Conservation (phyloP, 1,140 invertebrate genomes). For the Drosophila subobscura region DNA sequence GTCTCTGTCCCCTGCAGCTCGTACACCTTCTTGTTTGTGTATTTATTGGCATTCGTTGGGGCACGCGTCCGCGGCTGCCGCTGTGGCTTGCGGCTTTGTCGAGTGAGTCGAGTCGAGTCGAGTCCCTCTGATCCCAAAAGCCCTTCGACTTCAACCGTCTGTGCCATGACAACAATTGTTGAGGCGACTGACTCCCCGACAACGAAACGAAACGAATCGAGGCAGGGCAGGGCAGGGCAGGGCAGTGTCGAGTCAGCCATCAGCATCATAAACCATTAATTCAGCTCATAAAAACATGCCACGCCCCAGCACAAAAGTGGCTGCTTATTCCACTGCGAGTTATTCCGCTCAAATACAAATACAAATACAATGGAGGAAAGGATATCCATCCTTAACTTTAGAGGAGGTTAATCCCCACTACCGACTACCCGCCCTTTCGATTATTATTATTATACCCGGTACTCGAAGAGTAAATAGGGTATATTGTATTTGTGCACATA, state of each 20-base stretch:
- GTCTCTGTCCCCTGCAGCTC: not conserved
- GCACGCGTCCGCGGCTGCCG: constrained; percentile 54
- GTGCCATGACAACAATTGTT: constrained; percentile 31
- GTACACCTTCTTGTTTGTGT: constrained; percentile 24
- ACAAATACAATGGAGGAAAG: too few species aligned
- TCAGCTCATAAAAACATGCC: constrained; percentile 67
- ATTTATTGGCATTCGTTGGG: constrained; percentile 53
- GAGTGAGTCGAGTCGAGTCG: not conserved
- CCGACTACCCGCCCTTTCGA: not conserved
- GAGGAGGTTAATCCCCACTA: not conserved
- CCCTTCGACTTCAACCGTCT: constrained; percentile 19
- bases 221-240: constrained; percentile 29
- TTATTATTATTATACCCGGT: too few species aligned
- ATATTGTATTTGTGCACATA: too few species aligned
- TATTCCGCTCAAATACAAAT: too few species aligned
- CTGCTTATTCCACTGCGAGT: too few species aligned
- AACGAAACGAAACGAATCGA: constrained; percentile 11
- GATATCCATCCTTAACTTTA: not conserved
- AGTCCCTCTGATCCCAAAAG: constrained; percentile 36
- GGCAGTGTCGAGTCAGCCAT: constrained; percentile 47
- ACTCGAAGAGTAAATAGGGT: too few species aligned
- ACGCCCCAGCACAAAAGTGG: constrained; percentile 39
- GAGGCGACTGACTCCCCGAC: constrained; percentile 8
- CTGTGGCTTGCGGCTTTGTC: constrained; percentile 13
- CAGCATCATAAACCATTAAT: constrained; percentile 73